These are phyloP conservation scores for Melanotaenia nigrans DNA, from an alignment of 2,797 vertebrate species.

Conservation along the genomic window DNA sequence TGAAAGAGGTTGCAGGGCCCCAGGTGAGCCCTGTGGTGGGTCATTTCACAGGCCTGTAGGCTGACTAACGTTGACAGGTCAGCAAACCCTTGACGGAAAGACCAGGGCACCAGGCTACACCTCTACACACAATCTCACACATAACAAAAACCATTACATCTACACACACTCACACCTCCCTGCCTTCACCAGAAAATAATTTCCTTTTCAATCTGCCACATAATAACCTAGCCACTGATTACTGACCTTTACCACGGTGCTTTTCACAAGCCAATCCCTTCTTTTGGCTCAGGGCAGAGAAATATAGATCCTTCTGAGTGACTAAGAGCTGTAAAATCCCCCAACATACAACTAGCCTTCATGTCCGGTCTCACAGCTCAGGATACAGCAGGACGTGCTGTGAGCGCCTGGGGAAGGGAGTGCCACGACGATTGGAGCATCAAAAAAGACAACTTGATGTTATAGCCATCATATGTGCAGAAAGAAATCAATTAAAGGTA, in stretches of 20 bases:
- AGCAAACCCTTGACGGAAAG: slow-evolving; percentile 58
- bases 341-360: slow-evolving; percentile 30
- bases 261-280: slow-evolving; percentile 57
- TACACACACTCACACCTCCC: slow-evolving; percentile 10
- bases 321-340: slow-evolving; percentile 39
- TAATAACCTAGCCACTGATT: slow-evolving; percentile 68
- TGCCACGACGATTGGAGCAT: slow-evolving; percentile 47
- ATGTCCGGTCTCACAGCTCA: slow-evolving; percentile 11
- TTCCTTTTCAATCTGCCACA: slow-evolving; percentile 74
- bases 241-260: slow-evolving; percentile 69
- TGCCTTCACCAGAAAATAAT: slow-evolving; percentile 62
- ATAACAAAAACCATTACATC: slow-evolving; percentile 12
- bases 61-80: slow-evolving; percentile 73
- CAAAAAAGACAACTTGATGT: slow-evolving; percentile 56
- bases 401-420: slow-evolving; percentile 12
- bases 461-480: slow-evolving; percentile 45
- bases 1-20: slow-evolving; percentile 41
- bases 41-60: slow-evolving; percentile 66
- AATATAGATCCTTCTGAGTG: slow-evolving; percentile 28
- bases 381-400: slow-evolving; percentile 17
- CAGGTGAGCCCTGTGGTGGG: slow-evolving; percentile 66
- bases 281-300: slow-evolving; percentile 48
- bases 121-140: slow-evolving; percentile 18
- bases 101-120: slow-evolving; percentile 9
- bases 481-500: slow-evolving; percentile 63